Percentiles rank a stretch among this genome's conserved stretches.
phyloP scores from a whole-genome alignment of 1,140 invertebrate species.

The Drosophila trapezifrons region DNA sequence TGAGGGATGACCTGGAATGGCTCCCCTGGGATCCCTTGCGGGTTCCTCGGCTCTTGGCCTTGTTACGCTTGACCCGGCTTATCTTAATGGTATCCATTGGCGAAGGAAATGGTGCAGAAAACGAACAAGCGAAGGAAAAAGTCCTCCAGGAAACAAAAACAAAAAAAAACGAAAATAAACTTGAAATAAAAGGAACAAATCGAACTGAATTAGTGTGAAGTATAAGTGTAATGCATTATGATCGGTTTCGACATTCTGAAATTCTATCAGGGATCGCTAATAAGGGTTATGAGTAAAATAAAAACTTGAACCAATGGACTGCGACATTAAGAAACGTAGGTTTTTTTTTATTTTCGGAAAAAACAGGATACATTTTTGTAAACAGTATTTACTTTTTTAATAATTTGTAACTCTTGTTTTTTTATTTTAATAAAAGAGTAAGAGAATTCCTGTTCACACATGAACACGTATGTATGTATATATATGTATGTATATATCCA shows the following conservation, averaged over 20 bases:
- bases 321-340: too few relatives aligned
- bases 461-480: too few relatives aligned
- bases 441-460: too few relatives aligned
- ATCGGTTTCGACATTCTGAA: neutral
- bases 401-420: too few relatives aligned
- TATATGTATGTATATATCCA: too few relatives aligned
- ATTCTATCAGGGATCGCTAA: too few relatives aligned
- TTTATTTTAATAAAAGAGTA: too few relatives aligned
- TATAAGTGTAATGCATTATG: slow-evolving; percentile 14
- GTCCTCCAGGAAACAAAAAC: neutral
- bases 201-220: slow-evolving; percentile 27
- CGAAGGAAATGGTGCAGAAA: neutral
- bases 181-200: slow-evolving; percentile 15
- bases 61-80: neutral
- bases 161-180: slow-evolving; percentile 2
- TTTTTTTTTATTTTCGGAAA: too few relatives aligned
- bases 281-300: too few relatives aligned
- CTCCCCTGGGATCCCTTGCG: neutral
- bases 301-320: too few relatives aligned
- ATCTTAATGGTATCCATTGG: slow-evolving; percentile 4
- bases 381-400: too few relatives aligned
- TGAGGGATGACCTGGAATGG: neutral
- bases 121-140: neutral
- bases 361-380: too few relatives aligned
- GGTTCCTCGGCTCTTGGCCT: neutral